A percentile compares a stretch with the other conserved stretches of the same genome.
Evolutionary conservation across 2,888 invertebrate species (phyloP).

Genomic region (Andrena bicolor): DNA sequence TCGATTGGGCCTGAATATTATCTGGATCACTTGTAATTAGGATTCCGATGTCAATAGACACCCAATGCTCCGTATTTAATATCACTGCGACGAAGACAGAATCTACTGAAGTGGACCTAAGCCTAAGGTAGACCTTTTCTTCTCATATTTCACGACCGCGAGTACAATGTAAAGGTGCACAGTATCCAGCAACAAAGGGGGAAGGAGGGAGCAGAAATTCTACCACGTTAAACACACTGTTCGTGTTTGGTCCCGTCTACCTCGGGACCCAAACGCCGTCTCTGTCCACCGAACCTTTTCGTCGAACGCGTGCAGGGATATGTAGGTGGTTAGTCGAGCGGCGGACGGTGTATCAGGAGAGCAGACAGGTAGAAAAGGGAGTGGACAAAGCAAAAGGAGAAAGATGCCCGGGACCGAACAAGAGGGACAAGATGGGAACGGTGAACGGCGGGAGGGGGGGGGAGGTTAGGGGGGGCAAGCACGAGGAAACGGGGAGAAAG

Average conservation of each 20-base stretch:
- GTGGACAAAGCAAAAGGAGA: constrained; percentile 56
- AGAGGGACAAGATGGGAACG: constrained; percentile 53
- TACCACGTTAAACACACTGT: constrained; percentile 16
- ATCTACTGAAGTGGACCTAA: too few relatives aligned
- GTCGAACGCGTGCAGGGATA: constrained; percentile 62
- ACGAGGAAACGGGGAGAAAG: constrained; percentile 63
- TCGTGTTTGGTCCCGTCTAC: constrained; percentile 34
- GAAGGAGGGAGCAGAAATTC: background rate
- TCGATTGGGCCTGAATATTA: too few relatives aligned
- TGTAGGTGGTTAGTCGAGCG: constrained; percentile 71
- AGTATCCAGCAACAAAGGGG: constrained; percentile 18
- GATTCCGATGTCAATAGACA: too few relatives aligned
- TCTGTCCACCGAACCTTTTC: constrained; percentile 36
- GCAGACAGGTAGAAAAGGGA: constrained; percentile 63
- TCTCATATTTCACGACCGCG: background rate
- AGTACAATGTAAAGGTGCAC: background rate
- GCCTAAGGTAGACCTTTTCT: too few relatives aligned
- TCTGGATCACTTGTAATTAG: too few relatives aligned
- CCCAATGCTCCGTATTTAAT: too few relatives aligned
- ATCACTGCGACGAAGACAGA: too few relatives aligned
- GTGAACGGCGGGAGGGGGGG: constrained; percentile 50
- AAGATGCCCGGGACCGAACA: constrained; percentile 42
- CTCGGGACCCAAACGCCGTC: constrained; percentile 13
- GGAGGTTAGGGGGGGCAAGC: constrained; percentile 64
- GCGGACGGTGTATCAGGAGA: constrained; percentile 68